These are phyloP conservation scores for Eulemur rufifrons DNA, from an alignment of 2,113 vertebrate genomes.

Conservation along the genomic window DNA sequence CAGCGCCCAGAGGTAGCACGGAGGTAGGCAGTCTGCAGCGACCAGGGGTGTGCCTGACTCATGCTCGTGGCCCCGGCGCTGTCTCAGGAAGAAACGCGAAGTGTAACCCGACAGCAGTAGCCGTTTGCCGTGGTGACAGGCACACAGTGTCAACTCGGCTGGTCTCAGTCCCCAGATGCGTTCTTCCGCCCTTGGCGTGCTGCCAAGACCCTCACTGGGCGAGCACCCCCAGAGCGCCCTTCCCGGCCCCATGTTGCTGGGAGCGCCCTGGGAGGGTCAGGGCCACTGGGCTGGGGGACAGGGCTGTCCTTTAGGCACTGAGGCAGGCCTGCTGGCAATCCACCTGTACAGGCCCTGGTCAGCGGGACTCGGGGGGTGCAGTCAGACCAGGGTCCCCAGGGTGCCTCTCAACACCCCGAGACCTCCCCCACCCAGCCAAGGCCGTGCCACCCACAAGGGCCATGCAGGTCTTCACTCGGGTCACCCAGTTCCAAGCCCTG, in stretches of 20 bases:
- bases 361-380: neutral
- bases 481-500: too few relatives aligned
- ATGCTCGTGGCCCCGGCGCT: rapidly evolving
- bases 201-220: too few relatives aligned
- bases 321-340: rapidly evolving
- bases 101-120: neutral
- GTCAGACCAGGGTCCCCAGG: rapidly evolving
- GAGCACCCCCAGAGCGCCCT: neutral
- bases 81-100: neutral
- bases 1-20: neutral
- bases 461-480: neutral
- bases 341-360: rapidly evolving
- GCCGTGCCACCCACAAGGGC: neutral
- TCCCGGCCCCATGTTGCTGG: neutral
- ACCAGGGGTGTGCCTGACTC: neutral
- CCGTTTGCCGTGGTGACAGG: too few relatives aligned
- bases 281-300: neutral
- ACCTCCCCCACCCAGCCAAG: too few relatives aligned
- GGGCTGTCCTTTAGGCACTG: neutral
- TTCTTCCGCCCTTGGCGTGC: neutral
- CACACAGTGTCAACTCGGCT: neutral
- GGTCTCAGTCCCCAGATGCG: neutral
- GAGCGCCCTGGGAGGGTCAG: rapidly evolving
- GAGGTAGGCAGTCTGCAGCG: rapidly evolving
- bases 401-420: neutral